Conservation (phyloP, 2,888 invertebrate genomes). For the Phaedon cochleariae region DNA sequence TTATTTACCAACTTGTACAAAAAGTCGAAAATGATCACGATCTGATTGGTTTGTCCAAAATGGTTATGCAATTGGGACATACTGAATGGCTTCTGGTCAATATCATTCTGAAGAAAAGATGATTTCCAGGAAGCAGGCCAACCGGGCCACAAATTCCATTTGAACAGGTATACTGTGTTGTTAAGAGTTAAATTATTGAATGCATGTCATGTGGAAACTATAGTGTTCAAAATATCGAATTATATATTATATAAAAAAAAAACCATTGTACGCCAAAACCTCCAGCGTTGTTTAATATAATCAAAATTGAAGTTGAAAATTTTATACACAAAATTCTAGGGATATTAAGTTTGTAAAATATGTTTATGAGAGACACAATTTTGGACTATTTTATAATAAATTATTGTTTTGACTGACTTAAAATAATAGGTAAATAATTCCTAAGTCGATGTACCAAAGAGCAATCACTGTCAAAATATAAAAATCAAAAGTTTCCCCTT, state of each 20-base stretch:
- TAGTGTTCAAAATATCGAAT: neutral
- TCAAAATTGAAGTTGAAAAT: slow-evolving; percentile 50
- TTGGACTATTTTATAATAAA: slow-evolving; percentile 48
- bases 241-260: neutral
- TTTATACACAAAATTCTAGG: slow-evolving; percentile 55
- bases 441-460: slow-evolving; percentile 54
- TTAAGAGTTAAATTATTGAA: neutral
- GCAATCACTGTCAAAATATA: slow-evolving; percentile 54
- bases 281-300: slow-evolving; percentile 43
- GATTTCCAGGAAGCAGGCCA: no score
- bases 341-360: slow-evolving; percentile 51
- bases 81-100: no score
- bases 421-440: slow-evolving; percentile 31
- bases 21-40: no score
- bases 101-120: no score
- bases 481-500: slow-evolving; percentile 51
- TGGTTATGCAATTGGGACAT: no score
- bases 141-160: no score
- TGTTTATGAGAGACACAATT: slow-evolving; percentile 45
- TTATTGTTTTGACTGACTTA: slow-evolving; percentile 39
- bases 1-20: no score
- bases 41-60: no score
- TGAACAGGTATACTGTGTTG: no score
- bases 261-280: slow-evolving; percentile 8
- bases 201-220: neutral